Percentiles rank a stretch among this genome's conserved stretches.
Conservation (phyloP, 2,888 invertebrate genomes). For the Athripsodes cinereus region DNA sequence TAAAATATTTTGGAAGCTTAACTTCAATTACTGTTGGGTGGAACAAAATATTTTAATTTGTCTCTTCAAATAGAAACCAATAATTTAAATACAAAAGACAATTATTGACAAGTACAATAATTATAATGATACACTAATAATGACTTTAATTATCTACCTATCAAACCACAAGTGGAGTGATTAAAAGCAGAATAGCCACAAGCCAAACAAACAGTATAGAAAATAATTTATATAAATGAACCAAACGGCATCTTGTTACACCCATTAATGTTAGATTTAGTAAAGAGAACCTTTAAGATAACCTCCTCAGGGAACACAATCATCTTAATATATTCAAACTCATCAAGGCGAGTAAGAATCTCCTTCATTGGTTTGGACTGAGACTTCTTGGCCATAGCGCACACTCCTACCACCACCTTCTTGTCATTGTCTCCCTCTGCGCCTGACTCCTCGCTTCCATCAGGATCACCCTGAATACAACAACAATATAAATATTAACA, state of each 20-base stretch:
- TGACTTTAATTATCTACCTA: too few relatives aligned
- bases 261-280: conserved; percentile 41
- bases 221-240: background rate
- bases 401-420: conserved; percentile 95
- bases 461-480: conserved; percentile 63
- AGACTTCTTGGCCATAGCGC: conserved; percentile 99
- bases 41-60: background rate
- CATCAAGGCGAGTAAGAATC: conserved; percentile 90
- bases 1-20: conserved; percentile 21
- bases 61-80: background rate
- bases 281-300: conserved; percentile 76
- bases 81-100: too few relatives aligned
- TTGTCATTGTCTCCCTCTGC: conserved; percentile 65
- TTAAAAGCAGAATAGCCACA: too few relatives aligned
- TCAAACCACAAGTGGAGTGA: too few relatives aligned
- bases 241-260: conserved; percentile 42
- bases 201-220: conserved; percentile 6
- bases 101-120: too few relatives aligned
- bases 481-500: too few relatives aligned
- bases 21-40: background rate
- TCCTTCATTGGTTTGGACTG: conserved; percentile 99
- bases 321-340: conserved; percentile 94
- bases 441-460: conserved; percentile 60
- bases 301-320: conserved; percentile 93
- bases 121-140: too few relatives aligned